Evolutionary conservation across 1,140 invertebrate species (phyloP), one percentile per base, ranked within the genome.

Genomic region (Drosophila paulistorum): DNA sequence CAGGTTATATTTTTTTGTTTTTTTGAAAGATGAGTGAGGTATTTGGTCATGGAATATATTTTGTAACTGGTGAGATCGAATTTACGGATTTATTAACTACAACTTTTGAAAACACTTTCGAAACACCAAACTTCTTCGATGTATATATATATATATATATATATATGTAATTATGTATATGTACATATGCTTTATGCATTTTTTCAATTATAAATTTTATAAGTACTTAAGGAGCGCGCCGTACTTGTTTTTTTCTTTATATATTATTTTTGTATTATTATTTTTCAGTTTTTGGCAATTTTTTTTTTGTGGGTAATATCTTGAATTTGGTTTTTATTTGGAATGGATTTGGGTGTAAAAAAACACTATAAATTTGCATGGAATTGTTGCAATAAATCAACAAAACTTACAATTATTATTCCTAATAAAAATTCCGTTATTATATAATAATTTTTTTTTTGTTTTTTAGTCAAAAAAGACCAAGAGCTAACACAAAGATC

Each of bases 401-500:
- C 81, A 81, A 85, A 85, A 89, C 84, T 89, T 89, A 89, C 84
- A 89, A 89, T 85, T 85, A 79, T 89, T 75, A 75, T 75, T 89
- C 62, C 71, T 79, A 90, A 80, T 72, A 82, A 90, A 89, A 90
- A 74, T 77, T 77, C 74, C 72, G 79, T 81, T 90, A 84, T 91
- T 91, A 91, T 91, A 91, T 90, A 91, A 91, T 85, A 79, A 80
- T 76, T 81, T 91, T 87, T 17, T 17, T 77, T 85, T 87, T 30
- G 6, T 30, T 77, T 85, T 87, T 84, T 68, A 92, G 89, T 87
- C 79, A 77, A 81, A 81, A 30, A 91, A 90, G 77, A 90, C 83
- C 77, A 91, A 91, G 86, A 91, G 91, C 91, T 92, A 92, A 84
- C 89, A 86, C 84, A 90, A 90, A 91, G 89, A 92, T 91, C 89